These are phyloP conservation scores for Heteromormyrus szaboi DNA, from an alignment of 2,797 vertebrate genomes.

Conservation along the genomic window DNA sequence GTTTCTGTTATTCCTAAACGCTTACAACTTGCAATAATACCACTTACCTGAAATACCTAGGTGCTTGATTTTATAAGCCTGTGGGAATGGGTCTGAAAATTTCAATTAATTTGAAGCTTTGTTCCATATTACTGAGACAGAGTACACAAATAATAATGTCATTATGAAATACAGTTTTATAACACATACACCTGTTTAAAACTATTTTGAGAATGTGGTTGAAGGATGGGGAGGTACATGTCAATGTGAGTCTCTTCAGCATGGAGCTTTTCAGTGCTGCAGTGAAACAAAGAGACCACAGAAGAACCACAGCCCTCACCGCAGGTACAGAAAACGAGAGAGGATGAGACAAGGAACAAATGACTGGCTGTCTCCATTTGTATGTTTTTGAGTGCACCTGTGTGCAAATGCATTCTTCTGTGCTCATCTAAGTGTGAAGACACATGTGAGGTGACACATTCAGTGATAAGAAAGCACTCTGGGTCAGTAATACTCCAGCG, in stretches of 20 bases:
- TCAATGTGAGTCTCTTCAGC: slow-evolving; percentile 48
- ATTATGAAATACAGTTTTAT: neutral
- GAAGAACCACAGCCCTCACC: slow-evolving; percentile 58
- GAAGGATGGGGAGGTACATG: slow-evolving; percentile 35
- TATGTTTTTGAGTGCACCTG: neutral
- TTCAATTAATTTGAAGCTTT: neutral
- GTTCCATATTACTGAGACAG: neutral
- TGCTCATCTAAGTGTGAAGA: neutral
- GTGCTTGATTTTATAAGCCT: neutral
- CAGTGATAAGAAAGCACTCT: neutral
- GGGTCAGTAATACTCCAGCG: neutral
- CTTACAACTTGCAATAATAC: neutral
- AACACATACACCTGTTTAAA: neutral
- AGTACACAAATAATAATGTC: neutral
- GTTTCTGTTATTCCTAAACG: neutral
- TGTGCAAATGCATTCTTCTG: neutral
- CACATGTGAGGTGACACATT: neutral
- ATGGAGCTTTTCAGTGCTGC: slow-evolving; percentile 55
- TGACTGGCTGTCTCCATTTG: neutral
- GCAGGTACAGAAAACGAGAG: slow-evolving; percentile 42
- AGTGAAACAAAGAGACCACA: slow-evolving; percentile 69
- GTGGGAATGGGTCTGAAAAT: neutral
- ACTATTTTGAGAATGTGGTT: slow-evolving; percentile 48
- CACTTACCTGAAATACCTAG: neutral
- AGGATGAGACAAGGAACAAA: slow-evolving; percentile 11